A percentile compares a stretch with the other conserved stretches of the same genome.
These are phyloP conservation scores for Cololabis saira DNA, from an alignment of 2,113 vertebrate genomes.

Conservation along the genomic window DNA sequence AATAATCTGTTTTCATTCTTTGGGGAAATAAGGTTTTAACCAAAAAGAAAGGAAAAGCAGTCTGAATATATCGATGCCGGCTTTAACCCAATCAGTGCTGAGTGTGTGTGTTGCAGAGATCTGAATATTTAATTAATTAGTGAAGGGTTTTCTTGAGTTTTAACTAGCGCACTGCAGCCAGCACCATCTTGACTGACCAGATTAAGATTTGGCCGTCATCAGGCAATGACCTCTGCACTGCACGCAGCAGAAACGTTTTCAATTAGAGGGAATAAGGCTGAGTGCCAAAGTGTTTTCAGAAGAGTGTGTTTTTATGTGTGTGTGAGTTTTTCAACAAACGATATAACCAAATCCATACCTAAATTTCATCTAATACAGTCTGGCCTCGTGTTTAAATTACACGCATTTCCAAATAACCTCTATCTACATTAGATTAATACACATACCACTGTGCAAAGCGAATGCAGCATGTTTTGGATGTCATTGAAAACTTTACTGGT, in stretches of 20 bases:
- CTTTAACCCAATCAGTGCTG: not conserved
- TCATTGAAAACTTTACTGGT: too few species aligned
- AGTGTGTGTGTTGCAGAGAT: conserved; percentile 8
- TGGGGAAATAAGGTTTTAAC: not conserved
- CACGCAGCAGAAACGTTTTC: conserved; percentile 43
- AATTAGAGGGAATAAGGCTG: conserved; percentile 65
- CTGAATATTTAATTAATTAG: conserved; percentile 38
- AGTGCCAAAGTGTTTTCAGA: conserved; percentile 36
- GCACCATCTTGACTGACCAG: conserved; percentile 49
- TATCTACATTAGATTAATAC: too few species aligned
- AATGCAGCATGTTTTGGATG: too few species aligned
- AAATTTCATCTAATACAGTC: too few species aligned
- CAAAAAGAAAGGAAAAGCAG: not conserved
- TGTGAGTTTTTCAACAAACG: not conserved
- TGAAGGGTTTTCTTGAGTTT: conserved; percentile 30
- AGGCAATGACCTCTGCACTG: conserved; percentile 53
- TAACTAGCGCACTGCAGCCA: conserved; percentile 23
- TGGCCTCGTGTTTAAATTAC: too few species aligned
- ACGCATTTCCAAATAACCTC: too few species aligned
- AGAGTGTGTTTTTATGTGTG: not conserved
- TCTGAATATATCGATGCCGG: not conserved
- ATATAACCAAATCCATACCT: too few species aligned
- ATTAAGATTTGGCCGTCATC: conserved; percentile 53
- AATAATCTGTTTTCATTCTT: too few species aligned
- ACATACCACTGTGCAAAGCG: too few species aligned